These are phyloP conservation scores for Pachydiplax longipennis DNA, from an alignment of 2,888 invertebrate species.

Conservation along the genomic window DNA sequence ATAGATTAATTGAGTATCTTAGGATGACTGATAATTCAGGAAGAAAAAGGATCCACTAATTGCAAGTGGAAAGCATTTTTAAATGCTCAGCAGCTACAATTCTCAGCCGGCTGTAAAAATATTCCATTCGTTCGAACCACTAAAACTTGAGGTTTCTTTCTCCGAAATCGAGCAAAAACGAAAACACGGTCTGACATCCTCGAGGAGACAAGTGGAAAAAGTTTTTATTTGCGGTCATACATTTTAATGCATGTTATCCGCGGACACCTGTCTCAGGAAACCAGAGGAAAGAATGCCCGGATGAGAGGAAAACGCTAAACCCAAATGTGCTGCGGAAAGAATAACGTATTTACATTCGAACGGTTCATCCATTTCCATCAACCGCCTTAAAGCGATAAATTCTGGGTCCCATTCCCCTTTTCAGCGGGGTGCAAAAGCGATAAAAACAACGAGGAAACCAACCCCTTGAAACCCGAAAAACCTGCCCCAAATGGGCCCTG, in stretches of 20 bases:
- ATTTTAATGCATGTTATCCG: slow-evolving; percentile 14
- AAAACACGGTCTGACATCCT: neutral
- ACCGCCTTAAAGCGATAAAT: neutral
- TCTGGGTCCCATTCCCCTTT: neutral
- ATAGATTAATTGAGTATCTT: too few relatives aligned
- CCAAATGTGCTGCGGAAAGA: neutral
- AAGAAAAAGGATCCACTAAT: too few relatives aligned
- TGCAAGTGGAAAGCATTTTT: too few relatives aligned
- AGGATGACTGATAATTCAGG: too few relatives aligned
- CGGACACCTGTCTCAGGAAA: slow-evolving; percentile 17
- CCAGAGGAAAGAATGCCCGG: neutral
- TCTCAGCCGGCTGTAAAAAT: neutral
- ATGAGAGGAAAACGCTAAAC: neutral
- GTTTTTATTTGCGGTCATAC: neutral
- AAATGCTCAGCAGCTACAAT: neutral
- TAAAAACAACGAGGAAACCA: neutral
- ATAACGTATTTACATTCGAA: slow-evolving; percentile 11
- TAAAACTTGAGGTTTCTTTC: neutral
- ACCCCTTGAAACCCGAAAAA: neutral
- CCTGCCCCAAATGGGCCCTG: neutral
- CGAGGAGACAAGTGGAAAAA: neutral
- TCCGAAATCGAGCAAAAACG: neutral
- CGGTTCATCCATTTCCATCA: slow-evolving; percentile 25
- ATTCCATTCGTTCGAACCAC: neutral
- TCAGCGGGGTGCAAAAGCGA: slow-evolving; percentile 18